These are phyloP conservation scores for Plumapathes pennacea DNA, from an alignment of 92 coral and sea anemone genomes.

Conservation along the genomic window DNA sequence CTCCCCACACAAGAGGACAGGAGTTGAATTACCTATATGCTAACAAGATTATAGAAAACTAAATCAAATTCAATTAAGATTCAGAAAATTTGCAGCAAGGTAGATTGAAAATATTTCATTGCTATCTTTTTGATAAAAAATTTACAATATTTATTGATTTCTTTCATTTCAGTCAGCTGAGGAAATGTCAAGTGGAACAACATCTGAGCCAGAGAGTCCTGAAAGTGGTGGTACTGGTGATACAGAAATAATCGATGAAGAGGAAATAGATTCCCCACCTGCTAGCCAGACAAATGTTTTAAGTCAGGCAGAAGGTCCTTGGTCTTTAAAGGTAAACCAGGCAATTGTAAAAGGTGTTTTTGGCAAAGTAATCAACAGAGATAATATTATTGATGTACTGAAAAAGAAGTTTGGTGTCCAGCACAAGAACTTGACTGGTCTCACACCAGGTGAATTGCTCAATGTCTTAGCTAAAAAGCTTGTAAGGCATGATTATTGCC, in stretches of 20 bases:
- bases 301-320: conserved; percentile 7
- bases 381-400: conserved; percentile 37
- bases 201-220: conserved; percentile 24
- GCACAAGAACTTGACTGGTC: conserved; percentile 34
- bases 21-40: too few species aligned
- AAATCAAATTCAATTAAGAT: too few species aligned
- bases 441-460: conserved; percentile 23
- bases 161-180: conserved; percentile 32
- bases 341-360: conserved; percentile 31
- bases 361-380: conserved; percentile 23
- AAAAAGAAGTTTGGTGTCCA: conserved; percentile 29
- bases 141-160: too few species aligned
- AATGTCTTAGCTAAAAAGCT: conserved; percentile 32
- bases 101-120: too few species aligned
- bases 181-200: conserved; percentile 43
- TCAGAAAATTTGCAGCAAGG: too few species aligned
- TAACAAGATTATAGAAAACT: too few species aligned
- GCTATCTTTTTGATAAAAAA: too few species aligned
- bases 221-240: conserved; percentile 48
- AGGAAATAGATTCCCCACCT: conserved; percentile 18
- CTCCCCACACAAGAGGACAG: too few species aligned
- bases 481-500: conserved; percentile 22
- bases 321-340: conserved; percentile 31
- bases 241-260: conserved; percentile 36
- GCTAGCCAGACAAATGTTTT: conserved; percentile 23